phyloP scores from a whole-genome alignment of 2,113 vertebrate species.

The Gobio gobio region DNA sequence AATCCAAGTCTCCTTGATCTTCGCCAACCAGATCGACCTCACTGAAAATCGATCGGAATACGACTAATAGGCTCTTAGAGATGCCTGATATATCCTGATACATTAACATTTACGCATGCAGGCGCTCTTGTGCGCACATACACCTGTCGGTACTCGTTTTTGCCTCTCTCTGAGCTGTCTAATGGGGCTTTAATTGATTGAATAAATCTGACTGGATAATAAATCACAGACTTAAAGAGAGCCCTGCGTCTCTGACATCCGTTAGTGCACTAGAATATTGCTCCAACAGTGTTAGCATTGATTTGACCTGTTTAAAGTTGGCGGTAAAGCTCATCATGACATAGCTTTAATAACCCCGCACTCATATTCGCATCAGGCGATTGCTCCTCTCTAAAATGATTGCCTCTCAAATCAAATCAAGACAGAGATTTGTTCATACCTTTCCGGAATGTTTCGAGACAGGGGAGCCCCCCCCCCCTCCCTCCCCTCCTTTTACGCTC shows the following conservation, averaged over 20 bases:
- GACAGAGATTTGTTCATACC: slow-evolving; percentile 40
- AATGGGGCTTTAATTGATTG: slow-evolving; percentile 56
- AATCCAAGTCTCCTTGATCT: slow-evolving; percentile 43
- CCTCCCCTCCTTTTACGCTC: not conserved
- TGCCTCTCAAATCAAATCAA: slow-evolving; percentile 56
- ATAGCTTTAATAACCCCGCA: slow-evolving; percentile 47
- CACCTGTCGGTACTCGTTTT: slow-evolving; percentile 4
- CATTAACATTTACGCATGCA: slow-evolving; percentile 24
- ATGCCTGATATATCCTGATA: slow-evolving; percentile 23
- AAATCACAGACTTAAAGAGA: slow-evolving; percentile 46
- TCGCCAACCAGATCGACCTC: slow-evolving; percentile 18
- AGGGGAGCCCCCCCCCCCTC: not conserved
- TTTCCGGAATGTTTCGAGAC: slow-evolving; percentile 47
- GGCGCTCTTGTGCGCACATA: not conserved
- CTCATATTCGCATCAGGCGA: slow-evolving; percentile 51
- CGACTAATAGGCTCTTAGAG: slow-evolving; percentile 37
- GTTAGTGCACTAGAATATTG: slow-evolving; percentile 54
- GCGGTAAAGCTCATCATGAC: slow-evolving; percentile 41
- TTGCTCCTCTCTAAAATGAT: slow-evolving; percentile 51
- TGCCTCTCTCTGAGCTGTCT: slow-evolving; percentile 31
- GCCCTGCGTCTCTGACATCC: slow-evolving; percentile 43
- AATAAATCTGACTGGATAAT: slow-evolving; percentile 50
- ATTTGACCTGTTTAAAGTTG: slow-evolving; percentile 40
- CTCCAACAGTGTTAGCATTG: slow-evolving; percentile 56
- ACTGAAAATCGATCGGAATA: slow-evolving; percentile 40